phyloP scores from a whole-genome alignment of 2,113 vertebrate genomes.

The Casuarius casuarius region DNA sequence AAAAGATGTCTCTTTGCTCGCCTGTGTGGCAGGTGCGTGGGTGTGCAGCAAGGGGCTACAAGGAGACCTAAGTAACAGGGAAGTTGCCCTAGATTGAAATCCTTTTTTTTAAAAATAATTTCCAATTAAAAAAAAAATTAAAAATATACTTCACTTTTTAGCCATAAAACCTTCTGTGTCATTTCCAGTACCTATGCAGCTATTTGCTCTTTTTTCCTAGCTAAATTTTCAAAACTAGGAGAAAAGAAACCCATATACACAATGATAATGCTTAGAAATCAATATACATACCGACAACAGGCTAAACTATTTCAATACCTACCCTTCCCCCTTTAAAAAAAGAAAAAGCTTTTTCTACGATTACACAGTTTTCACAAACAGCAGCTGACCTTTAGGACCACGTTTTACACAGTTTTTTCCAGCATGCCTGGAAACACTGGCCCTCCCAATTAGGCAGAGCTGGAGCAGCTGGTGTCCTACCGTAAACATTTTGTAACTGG shows the following conservation, averaged over 20 bases:
- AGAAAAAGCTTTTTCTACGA: rapidly evolving
- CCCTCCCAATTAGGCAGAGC: neutral
- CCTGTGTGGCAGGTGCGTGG: neutral
- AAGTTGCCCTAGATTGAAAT: neutral
- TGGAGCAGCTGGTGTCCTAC: neutral
- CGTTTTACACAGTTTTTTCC: neutral
- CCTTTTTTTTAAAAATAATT: neutral
- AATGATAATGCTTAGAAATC: neutral
- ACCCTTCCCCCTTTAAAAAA: neutral
- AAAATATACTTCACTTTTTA: neutral
- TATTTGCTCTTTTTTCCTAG: neutral
- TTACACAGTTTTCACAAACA: neutral
- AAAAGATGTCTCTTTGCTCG: neutral
- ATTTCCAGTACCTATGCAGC: rapidly evolving
- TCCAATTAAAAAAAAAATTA: neutral
- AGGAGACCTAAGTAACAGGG: neutral
- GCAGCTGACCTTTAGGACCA: neutral
- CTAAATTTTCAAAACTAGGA: neutral
- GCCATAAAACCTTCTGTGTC: neutral
- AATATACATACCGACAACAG: rapidly evolving
- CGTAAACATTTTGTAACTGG: neutral
- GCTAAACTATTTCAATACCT: neutral
- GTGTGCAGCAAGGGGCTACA: neutral
- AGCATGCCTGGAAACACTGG: neutral
- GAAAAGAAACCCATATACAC: neutral